Percentiles rank a stretch among this genome's conserved stretches.
phyloP scores from a whole-genome alignment of 2,888 invertebrate genomes.

The Pogonocherus hispidulus region DNA sequence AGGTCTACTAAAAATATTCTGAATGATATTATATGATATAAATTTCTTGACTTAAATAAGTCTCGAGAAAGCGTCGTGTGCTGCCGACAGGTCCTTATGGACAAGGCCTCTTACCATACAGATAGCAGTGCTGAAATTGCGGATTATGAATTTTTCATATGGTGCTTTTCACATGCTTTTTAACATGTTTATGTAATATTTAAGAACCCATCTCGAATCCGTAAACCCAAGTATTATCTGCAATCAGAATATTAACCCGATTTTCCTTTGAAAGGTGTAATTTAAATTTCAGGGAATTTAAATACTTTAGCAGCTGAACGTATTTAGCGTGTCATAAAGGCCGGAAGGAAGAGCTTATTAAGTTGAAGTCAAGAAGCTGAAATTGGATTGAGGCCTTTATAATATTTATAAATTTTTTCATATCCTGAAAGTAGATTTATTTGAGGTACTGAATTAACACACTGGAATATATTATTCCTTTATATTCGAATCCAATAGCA shows the following conservation, averaged over 20 bases:
- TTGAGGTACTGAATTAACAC: too few species aligned
- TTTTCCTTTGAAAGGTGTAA: conserved; percentile 32
- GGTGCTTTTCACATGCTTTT: conserved; percentile 50
- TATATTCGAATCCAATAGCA: too few species aligned
- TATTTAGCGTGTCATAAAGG: conserved; percentile 4
- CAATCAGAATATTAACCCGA: conserved; percentile 44
- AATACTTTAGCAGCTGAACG: conserved; percentile 3
- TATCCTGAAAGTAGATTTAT: too few species aligned
- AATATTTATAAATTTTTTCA: too few species aligned
- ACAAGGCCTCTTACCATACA: conserved; percentile 50
- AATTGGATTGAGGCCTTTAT: conserved; percentile 10
- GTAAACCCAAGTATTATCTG: conserved; percentile 37
- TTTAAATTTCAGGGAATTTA: conserved; percentile 22
- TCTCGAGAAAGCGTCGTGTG: background rate
- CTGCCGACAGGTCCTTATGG: conserved; percentile 42
- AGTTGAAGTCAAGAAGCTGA: conserved; percentile 1
- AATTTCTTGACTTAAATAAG: conserved; percentile 4
- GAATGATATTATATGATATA: too few species aligned
- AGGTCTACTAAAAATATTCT: too few species aligned
- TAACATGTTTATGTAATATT: conserved; percentile 49
- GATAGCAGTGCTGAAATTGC: conserved; percentile 53
- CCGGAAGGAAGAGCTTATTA: background rate
- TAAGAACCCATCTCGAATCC: conserved; percentile 42
- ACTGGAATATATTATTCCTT: too few species aligned
- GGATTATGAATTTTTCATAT: conserved; percentile 56